Evolutionary conservation across 2,797 vertebrate species (phyloP), one percentile per base, ranked within the genome.

Genomic region (Poliocrania exsul): DNA sequence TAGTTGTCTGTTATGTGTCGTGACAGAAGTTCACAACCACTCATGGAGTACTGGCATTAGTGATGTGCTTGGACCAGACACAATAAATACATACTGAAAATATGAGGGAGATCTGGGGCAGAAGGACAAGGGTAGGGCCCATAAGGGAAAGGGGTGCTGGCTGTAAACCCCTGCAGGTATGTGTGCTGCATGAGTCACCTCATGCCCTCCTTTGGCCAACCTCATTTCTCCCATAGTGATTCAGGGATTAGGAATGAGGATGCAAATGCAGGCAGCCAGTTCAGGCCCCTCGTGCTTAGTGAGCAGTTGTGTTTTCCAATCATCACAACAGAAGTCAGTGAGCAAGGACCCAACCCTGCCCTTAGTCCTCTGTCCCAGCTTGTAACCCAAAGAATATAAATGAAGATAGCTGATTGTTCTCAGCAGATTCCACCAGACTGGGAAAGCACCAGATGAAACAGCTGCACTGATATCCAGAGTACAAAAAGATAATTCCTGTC

Each of bases 1-100:
- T 0, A 38, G 13, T 8, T 49, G 16, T 57, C 25, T 42, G 3
- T 77, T 35, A 3, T 0, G 0, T 38, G 26, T 23, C 0, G 0
- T 53, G 58, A n/a, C 19, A 72, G 50, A 67, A 65, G 33, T 12
- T 8, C 25, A 16, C 46, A 62, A 4, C 21, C 0, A 1, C 8
- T 23, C 0, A 0, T 3, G 26, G 17, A 44, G 35, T 9, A 29
- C 7, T 31, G 53, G 23, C 6, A 4, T 60, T 56, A 47, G 58
- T 6, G 4, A 16, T 50, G 37, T 85, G 31, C 42, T 69, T 74
- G 42, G 38, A 31, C n/a, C 42, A 61, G 53, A 8, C 6, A 20
- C 13, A 20, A 28, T 15, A 47, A 80, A 58, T 25, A 38, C 69
- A 38, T 44, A 29, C 6, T 46, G 20, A 46, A 86, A 77, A 9